Percentiles rank a stretch among this genome's conserved stretches.
Conservation (phyloP, 2,888 invertebrate genomes). For the Stenodera caucasica region DNA sequence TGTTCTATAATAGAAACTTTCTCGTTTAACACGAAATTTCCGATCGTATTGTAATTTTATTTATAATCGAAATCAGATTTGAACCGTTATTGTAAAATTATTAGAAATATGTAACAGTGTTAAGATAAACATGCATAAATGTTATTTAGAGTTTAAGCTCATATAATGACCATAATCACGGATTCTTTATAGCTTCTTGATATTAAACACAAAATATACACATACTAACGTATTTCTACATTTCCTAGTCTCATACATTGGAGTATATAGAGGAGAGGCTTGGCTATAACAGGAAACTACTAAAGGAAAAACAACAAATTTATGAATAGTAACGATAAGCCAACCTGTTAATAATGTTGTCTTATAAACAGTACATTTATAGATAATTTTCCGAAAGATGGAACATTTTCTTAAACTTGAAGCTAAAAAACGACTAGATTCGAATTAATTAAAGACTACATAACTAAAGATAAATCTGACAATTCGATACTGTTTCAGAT, state of each 20-base stretch:
- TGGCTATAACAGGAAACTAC: conserved; percentile 6
- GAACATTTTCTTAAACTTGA: not conserved
- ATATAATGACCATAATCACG: conserved; percentile 32
- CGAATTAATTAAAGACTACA: not conserved
- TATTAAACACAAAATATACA: conserved; percentile 6
- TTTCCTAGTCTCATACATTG: conserved; percentile 9
- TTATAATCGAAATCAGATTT: too few relatives aligned
- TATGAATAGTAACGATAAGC: not conserved
- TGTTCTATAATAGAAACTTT: too few relatives aligned
- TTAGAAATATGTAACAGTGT: conserved; percentile 24
- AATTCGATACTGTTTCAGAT: not conserved
- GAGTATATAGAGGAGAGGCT: not conserved
- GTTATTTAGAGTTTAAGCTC: conserved; percentile 26
- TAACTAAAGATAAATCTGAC: not conserved
- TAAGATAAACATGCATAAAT: conserved; percentile 15
- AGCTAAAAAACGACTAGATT: not conserved
- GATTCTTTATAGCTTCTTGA: conserved; percentile 33
- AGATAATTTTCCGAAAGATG: not conserved
- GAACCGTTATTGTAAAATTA: too few relatives aligned
- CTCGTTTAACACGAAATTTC: too few relatives aligned
- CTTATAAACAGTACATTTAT: not conserved
- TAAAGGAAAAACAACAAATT: not conserved
- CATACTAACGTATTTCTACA: conserved; percentile 18
- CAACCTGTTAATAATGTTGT: conserved; percentile 5
- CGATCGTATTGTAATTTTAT: too few relatives aligned